These are phyloP conservation scores for Phasia obesa DNA, from an alignment of 2,888 invertebrate genomes.

Conservation along the genomic window DNA sequence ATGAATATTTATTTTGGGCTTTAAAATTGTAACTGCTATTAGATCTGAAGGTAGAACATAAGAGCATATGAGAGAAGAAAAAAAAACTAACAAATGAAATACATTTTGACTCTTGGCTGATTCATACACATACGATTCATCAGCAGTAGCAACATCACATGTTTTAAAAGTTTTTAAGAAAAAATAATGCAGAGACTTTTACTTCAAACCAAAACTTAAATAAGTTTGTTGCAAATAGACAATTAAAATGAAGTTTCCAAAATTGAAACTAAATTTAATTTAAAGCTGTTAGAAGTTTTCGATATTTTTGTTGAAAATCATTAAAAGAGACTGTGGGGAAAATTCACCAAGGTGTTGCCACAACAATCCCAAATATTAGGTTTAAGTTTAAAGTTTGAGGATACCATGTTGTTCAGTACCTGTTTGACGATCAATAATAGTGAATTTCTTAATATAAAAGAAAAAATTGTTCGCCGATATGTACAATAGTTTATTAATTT, in stretches of 20 bases:
- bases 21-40: not conserved
- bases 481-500: no score
- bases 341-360: not conserved
- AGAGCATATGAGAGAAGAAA: not conserved
- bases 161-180: slow-evolving; percentile 3
- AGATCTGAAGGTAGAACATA: slow-evolving; percentile 1
- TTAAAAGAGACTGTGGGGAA: not conserved
- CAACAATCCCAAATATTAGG: not conserved
- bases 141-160: slow-evolving; percentile 18
- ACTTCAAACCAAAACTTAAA: not conserved
- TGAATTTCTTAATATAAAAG: no score
- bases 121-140: slow-evolving; percentile 12
- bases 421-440: no score
- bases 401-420: no score
- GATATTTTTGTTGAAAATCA: not conserved
- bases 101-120: slow-evolving; percentile 26
- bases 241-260: slow-evolving; percentile 13
- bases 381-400: no score
- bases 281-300: not conserved
- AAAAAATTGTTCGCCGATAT: no score
- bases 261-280: not conserved
- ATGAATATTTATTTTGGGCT: slow-evolving; percentile 31
- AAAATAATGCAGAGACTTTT: not conserved
- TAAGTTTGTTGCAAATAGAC: not conserved
- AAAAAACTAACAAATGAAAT: slow-evolving; percentile 18